phyloP scores from a whole-genome alignment of 2,888 invertebrate genomes.

The Rhynchonema sp. region DNA sequence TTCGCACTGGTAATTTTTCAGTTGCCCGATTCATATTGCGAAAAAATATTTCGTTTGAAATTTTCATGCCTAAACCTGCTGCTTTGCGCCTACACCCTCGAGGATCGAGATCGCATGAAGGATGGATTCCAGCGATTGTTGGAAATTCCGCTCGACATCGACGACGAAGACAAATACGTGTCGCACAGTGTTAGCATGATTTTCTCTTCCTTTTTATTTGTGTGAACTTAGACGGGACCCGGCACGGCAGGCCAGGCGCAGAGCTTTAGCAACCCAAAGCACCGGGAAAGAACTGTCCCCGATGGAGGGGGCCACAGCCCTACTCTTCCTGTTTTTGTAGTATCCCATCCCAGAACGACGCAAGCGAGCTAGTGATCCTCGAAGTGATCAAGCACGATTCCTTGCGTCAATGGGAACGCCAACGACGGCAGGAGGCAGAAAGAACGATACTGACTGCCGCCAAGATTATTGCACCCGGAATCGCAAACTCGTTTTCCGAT shows the following conservation, averaged over 20 bases:
- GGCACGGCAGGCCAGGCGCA: too few relatives aligned
- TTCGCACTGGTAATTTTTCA: too few relatives aligned
- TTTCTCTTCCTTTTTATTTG: too few relatives aligned
- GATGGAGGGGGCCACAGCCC: too few relatives aligned
- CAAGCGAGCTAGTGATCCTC: slow-evolving; percentile 41
- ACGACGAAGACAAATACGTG: slow-evolving; percentile 53
- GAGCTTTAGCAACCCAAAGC: too few relatives aligned
- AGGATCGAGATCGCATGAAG: slow-evolving; percentile 60
- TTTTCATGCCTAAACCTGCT: slow-evolving; percentile 50
- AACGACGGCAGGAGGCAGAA: slow-evolving; percentile 43
- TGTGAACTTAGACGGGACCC: too few relatives aligned
- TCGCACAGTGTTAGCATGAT: not conserved
- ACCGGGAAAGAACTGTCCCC: too few relatives aligned
- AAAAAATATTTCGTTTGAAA: too few relatives aligned
- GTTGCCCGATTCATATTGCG: too few relatives aligned
- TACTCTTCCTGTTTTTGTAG: too few relatives aligned
- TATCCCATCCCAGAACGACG: slow-evolving; percentile 42
- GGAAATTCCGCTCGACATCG: slow-evolving; percentile 56
- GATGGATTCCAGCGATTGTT: slow-evolving; percentile 70
- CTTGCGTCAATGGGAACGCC: slow-evolving; percentile 47
- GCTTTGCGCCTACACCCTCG: slow-evolving; percentile 34
- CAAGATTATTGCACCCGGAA: slow-evolving; percentile 64
- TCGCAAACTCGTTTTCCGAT: slow-evolving; percentile 41
- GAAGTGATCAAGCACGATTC: slow-evolving; percentile 57
- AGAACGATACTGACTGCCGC: slow-evolving; percentile 62